Evolutionary conservation across 2,888 invertebrate species (phyloP), one percentile per base, ranked within the genome.

Genomic region (Nasonovia ribisnigri): DNA sequence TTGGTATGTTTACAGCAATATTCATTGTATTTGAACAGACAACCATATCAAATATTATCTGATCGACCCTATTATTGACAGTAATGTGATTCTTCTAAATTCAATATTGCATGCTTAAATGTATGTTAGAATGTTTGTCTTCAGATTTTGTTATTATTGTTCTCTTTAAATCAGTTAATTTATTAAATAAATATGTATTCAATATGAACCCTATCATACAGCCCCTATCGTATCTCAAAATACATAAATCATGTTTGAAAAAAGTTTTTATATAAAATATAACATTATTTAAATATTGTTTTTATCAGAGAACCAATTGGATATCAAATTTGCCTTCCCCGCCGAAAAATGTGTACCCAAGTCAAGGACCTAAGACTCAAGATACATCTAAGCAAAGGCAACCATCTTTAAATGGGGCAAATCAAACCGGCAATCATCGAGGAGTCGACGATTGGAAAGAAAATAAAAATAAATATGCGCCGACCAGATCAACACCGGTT

Each of bases 241-340:
- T 36, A 77, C 24, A 77, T 20, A 20, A 77, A 77, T 77, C 36
- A 36, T 77, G 6, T 42, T 20, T 77, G 20, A 77, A 77, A 36
- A 36, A 36, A 24, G 6, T n/a, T 36, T 36, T 8, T 77, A 20
- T 36, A 8, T 29, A 16, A 46, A 46, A 6, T 29, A 43, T 46
- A 20, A 36, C 36, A 24, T 77, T 77, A 20, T 86, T 29, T 86
- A 86, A 86, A 46, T 77, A 77, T 88, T 88, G 0, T 42, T 51
- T 87, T 67, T 67, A 42, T 88, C 20, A 93, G 93, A 84, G 84
- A 60, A 84, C 46, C 11, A 90, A 93, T 84, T 93, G 93, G 93
- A 86, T 90, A 36, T 90, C 93, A 6, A 93, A 90, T 36, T 84
- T 93, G 36, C 60, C 84, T 16, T 57, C 20, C n/a, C 84, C 51